Conservation (phyloP, 2,888 invertebrate genomes). For the Lumbricus terrestris region DNA sequence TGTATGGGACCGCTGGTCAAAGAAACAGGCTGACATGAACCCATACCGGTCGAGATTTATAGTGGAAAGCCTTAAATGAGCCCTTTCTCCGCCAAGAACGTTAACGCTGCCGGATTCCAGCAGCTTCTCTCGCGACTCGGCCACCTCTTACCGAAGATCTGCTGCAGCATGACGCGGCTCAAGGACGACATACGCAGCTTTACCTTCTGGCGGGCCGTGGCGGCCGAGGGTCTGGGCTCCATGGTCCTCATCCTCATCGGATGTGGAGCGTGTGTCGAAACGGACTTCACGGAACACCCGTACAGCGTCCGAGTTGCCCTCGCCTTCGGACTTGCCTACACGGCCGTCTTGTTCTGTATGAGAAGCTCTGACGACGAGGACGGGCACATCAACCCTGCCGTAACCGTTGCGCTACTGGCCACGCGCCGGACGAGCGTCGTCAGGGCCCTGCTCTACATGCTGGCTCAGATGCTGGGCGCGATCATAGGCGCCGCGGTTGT, state of each 20-base stretch:
- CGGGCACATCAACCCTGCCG: slow-evolving; percentile 58
- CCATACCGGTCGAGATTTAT: background rate
- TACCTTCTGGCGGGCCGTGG: slow-evolving; percentile 58
- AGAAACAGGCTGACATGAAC: background rate
- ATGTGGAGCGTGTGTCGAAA: slow-evolving; percentile 50
- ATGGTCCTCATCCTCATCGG: slow-evolving; percentile 56
- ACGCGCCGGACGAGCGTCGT: slow-evolving; percentile 29
- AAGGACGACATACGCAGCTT: slow-evolving; percentile 49
- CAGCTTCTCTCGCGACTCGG: background rate
- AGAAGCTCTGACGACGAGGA: slow-evolving; percentile 50
- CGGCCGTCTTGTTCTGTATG: slow-evolving; percentile 55
- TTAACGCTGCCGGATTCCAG: background rate
- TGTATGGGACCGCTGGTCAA: background rate
- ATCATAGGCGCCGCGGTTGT: slow-evolving; percentile 41
- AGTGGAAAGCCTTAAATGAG: background rate
- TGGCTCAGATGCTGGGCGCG: slow-evolving; percentile 30
- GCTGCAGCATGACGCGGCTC: slow-evolving; percentile 24
- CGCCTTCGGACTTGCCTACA: slow-evolving; percentile 54
- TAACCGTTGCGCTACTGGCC: slow-evolving; percentile 43
- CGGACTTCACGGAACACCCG: slow-evolving; percentile 31
- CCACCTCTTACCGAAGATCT: background rate
- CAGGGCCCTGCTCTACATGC: slow-evolving; percentile 25
- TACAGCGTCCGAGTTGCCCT: slow-evolving; percentile 43
- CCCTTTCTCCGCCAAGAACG: background rate
- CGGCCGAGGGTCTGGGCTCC: slow-evolving; percentile 57